Percentiles rank a stretch among this genome's conserved stretches.
Conservation (phyloP, 2,888 invertebrate genomes). For the Cistogaster globosa region DNA sequence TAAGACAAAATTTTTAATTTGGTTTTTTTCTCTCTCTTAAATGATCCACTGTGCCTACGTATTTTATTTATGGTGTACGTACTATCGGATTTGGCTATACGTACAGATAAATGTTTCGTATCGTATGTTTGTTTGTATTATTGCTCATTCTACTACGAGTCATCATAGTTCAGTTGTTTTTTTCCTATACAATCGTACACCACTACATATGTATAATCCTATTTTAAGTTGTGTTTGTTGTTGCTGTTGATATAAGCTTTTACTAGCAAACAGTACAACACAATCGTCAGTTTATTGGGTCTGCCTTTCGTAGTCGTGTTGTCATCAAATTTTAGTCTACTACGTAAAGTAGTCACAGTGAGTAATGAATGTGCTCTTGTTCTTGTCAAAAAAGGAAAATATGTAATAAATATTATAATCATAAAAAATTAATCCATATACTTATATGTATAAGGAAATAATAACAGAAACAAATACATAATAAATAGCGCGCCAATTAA, state of each 20-base stretch:
- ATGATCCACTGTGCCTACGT: constrained; percentile 22
- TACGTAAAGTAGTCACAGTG: constrained; percentile 69
- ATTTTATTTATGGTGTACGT: constrained; percentile 29
- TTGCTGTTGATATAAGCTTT: constrained; percentile 39
- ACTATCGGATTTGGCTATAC: neutral
- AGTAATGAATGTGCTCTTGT: constrained; percentile 61
- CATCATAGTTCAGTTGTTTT: constrained; percentile 5
- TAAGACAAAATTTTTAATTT: no score
- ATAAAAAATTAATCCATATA: constrained; percentile 26
- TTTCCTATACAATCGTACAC: constrained; percentile 4
- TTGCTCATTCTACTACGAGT: constrained; percentile 55
- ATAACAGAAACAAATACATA: constrained; percentile 20
- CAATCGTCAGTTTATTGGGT: constrained; percentile 62
- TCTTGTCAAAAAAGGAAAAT: constrained; percentile 46
- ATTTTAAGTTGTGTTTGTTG: constrained; percentile 29
- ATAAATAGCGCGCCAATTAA: constrained; percentile 63
- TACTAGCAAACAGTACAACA: constrained; percentile 31
- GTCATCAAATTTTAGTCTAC: constrained; percentile 70
- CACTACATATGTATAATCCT: constrained; percentile 18
- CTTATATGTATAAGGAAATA: constrained; percentile 30
- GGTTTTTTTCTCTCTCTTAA: no score
- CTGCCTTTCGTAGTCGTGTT: constrained; percentile 62
- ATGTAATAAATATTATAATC: neutral
- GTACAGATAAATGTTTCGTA: neutral
- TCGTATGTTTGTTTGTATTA: constrained; percentile 5